A percentile compares a stretch with the other conserved stretches of the same genome.
These are phyloP conservation scores for Hyposmocoma kahamanoa DNA, from an alignment of 1,140 invertebrate genomes.

Conservation along the genomic window DNA sequence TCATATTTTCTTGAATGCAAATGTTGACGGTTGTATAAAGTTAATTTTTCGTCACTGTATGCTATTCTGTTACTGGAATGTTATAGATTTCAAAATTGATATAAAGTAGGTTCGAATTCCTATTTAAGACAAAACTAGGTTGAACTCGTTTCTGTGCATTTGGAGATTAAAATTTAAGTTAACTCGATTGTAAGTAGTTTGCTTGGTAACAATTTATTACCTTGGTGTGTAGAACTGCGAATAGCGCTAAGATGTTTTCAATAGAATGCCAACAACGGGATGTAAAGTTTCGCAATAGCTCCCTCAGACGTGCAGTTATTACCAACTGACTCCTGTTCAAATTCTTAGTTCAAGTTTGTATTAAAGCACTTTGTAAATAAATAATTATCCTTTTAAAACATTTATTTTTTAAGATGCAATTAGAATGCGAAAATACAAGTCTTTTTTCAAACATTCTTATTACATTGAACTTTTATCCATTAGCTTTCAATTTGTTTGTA, in stretches of 20 bases:
- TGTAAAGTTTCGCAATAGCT: constrained; percentile 67
- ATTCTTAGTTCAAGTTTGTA: constrained; percentile 69
- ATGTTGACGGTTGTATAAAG: constrained; percentile 9
- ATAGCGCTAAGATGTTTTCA: constrained; percentile 69
- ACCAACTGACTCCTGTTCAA: constrained; percentile 64
- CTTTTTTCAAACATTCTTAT: no score
- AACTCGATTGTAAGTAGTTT: constrained; percentile 52
- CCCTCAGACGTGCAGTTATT: constrained; percentile 64
- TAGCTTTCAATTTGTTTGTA: constrained; percentile 47
- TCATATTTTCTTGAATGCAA: constrained; percentile 22
- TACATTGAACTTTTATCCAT: no score
- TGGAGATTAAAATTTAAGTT: constrained; percentile 65
- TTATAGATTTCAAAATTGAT: not conserved
- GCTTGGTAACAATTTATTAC: constrained; percentile 59
- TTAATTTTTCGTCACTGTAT: not conserved
- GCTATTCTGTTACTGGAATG: not conserved
- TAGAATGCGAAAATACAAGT: not conserved
- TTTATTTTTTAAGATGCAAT: constrained; percentile 33
- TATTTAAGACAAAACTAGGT: constrained; percentile 15
- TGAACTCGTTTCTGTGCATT: constrained; percentile 35
- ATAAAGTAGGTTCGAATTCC: not conserved
- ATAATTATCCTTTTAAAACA: constrained; percentile 38
- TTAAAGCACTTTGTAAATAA: constrained; percentile 60
- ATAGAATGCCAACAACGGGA: constrained; percentile 64
- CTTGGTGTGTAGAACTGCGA: constrained; percentile 50